Percentiles rank a stretch among this genome's conserved stretches.
Evolutionary conservation across 2,797 vertebrate species (phyloP).

Genomic region (Podarcis lilfordi): DNA sequence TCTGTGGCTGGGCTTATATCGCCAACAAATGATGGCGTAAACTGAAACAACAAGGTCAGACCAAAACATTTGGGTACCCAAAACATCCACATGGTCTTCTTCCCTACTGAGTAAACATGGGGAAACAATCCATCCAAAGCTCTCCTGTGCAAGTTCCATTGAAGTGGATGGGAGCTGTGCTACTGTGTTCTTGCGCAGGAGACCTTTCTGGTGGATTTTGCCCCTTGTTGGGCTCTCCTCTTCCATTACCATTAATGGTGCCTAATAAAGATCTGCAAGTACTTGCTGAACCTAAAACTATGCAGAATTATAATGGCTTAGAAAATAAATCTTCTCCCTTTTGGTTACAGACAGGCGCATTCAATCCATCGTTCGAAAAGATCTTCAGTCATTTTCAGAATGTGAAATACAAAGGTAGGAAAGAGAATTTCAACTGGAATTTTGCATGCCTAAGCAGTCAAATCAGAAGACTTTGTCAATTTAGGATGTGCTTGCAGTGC

Average conservation of each 20-base stretch:
- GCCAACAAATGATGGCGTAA: background rate
- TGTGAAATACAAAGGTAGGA: constrained; percentile 88
- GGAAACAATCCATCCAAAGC: background rate
- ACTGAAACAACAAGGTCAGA: background rate
- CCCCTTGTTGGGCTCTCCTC: background rate
- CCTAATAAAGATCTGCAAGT: background rate
- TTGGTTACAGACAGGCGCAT: constrained; percentile 84
- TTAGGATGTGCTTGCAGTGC: background rate
- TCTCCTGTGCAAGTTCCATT: background rate
- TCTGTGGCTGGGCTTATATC: background rate
- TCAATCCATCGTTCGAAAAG: constrained; percentile 88
- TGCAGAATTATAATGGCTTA: background rate
- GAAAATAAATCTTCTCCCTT: constrained; percentile 35
- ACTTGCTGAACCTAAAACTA: background rate
- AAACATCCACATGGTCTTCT: background rate
- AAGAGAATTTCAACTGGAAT: background rate
- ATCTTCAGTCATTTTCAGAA: constrained; percentile 87
- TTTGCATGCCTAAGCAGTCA: background rate
- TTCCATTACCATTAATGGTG: background rate
- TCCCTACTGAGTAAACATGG: background rate
- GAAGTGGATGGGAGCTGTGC: background rate
- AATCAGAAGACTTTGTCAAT: accelerated
- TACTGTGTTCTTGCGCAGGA: too few relatives aligned
- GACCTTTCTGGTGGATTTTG: background rate
- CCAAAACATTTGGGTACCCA: background rate